phyloP scores from a whole-genome alignment of 2,888 invertebrate genomes.

The Lobophora halterata region DNA sequence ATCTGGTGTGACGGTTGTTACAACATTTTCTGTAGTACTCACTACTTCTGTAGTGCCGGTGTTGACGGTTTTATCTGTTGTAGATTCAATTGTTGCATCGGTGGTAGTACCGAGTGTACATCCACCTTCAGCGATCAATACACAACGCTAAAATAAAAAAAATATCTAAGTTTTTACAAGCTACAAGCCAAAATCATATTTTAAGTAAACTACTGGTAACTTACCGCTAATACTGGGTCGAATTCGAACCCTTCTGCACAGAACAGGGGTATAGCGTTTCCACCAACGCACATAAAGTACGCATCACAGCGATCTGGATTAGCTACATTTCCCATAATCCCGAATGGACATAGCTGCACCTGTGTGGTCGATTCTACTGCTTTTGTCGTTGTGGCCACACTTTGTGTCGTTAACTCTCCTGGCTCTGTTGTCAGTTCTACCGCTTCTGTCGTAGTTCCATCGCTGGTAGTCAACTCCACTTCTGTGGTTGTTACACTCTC shows the following conservation, averaged over 20 bases:
- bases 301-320: constrained; percentile 18
- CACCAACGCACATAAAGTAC: constrained; percentile 32
- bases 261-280: constrained; percentile 25
- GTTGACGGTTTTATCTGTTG: neutral
- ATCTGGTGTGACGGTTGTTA: neutral
- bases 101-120: constrained; percentile 18
- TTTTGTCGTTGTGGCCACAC: constrained; percentile 1
- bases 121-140: constrained; percentile 28
- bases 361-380: neutral
- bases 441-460: constrained; percentile 1
- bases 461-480: neutral
- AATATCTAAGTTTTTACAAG: too few relatives aligned
- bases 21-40: neutral
- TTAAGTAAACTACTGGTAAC: too few relatives aligned
- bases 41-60: too few relatives aligned
- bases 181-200: too few relatives aligned
- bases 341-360: constrained; percentile 1
- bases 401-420: constrained; percentile 4
- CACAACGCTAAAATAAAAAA: constrained; percentile 25
- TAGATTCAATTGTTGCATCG: neutral
- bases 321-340: constrained; percentile 8
- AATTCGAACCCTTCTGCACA: constrained; percentile 34
- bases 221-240: constrained; percentile 8
- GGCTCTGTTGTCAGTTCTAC: constrained; percentile 1
- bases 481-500: neutral